Conservation (phyloP, 2,797 vertebrate genomes). For the Sebastolobus alascanus region DNA sequence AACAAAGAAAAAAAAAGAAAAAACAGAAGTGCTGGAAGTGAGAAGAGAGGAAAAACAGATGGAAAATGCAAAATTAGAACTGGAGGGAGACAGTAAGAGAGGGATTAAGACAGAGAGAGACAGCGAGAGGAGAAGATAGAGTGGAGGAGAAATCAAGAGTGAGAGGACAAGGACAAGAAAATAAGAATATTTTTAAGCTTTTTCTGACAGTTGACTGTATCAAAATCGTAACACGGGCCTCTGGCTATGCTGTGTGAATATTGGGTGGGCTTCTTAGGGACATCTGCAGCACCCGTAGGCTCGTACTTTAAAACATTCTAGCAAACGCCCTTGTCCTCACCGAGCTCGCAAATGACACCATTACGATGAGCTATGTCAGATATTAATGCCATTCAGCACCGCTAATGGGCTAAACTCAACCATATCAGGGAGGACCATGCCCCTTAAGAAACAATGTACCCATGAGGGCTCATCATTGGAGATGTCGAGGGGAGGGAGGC, state of each 20-base stretch:
- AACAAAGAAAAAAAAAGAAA: slow-evolving; percentile 38
- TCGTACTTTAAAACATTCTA: slow-evolving; percentile 65
- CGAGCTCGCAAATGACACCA: slow-evolving; percentile 71
- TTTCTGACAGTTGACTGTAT: slow-evolving; percentile 64
- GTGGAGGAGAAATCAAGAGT: slow-evolving; percentile 54
- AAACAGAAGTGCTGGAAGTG: slow-evolving; percentile 33
- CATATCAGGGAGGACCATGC: slow-evolving; percentile 73
- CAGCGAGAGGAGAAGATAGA: slow-evolving; percentile 39
- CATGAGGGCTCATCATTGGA: slow-evolving; percentile 60
- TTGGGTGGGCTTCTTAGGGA: slow-evolving; percentile 66
- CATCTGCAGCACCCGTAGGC: slow-evolving; percentile 68
- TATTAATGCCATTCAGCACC: slow-evolving; percentile 74
- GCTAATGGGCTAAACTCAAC: slow-evolving; percentile 78
- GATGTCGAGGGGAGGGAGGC: slow-evolving; percentile 40
- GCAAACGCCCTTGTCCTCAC: slow-evolving; percentile 77
- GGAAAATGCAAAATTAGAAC: slow-evolving; percentile 61
- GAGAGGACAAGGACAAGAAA: slow-evolving; percentile 72
- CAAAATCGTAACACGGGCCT: slow-evolving; percentile 51
- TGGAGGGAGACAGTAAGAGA: slow-evolving; percentile 54
- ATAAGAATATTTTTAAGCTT: slow-evolving; percentile 67
- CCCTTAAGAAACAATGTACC: slow-evolving; percentile 73
- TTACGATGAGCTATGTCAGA: slow-evolving; percentile 81
- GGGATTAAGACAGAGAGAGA: slow-evolving; percentile 56
- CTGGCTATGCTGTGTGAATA: slow-evolving; percentile 55
- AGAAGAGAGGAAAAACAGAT: slow-evolving; percentile 38